Conservation (phyloP, 1,140 invertebrate genomes). For the Lepidurus arcticus region DNA sequence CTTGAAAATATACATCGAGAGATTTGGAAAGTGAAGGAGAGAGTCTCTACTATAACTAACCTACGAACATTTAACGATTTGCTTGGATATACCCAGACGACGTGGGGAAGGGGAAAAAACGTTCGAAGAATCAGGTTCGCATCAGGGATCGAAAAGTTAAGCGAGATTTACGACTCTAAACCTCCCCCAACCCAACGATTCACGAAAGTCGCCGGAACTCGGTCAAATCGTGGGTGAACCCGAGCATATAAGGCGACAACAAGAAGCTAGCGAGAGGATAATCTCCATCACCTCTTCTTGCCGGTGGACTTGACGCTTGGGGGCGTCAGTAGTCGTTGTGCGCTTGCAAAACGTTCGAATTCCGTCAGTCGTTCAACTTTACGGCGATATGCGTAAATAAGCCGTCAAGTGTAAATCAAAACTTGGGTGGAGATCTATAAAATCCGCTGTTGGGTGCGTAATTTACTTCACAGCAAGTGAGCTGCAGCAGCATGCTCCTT, state of each 20-base stretch:
- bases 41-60: neutral
- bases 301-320: neutral
- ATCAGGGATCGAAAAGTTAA: slow-evolving; percentile 1
- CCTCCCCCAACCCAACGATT: neutral
- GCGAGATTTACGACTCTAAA: neutral
- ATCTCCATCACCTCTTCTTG: neutral
- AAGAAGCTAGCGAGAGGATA: neutral
- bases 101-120: neutral
- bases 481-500: neutral
- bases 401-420: slow-evolving; percentile 16
- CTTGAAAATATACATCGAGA: neutral
- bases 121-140: neutral
- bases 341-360: too few relatives aligned
- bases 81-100: neutral
- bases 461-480: neutral
- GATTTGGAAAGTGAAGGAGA: neutral
- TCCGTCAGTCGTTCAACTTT: neutral
- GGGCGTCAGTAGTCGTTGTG: neutral
- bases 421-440: neutral
- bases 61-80: neutral
- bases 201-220: neutral
- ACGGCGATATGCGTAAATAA: neutral
- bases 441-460: neutral
- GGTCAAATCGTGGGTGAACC: neutral
- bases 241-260: neutral